These are phyloP conservation scores for Pantelozetes paolii DNA, from an alignment of 2,888 invertebrate genomes.

Conservation along the genomic window DNA sequence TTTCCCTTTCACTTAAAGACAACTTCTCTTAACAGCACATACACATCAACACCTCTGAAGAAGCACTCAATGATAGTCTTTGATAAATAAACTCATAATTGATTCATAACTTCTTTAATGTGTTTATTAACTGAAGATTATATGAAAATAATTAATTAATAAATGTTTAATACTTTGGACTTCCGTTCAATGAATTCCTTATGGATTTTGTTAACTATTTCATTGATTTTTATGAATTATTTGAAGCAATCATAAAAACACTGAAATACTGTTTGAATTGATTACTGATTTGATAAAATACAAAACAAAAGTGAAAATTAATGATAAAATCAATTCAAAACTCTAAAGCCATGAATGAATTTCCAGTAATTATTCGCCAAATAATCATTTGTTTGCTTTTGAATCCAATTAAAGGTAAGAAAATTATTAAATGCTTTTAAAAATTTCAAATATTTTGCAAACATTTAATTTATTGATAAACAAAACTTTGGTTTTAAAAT, in stretches of 20 bases:
- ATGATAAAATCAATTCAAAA: too few species aligned
- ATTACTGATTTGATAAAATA: too few species aligned
- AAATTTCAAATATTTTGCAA: background rate
- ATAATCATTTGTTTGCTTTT: background rate
- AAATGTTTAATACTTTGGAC: background rate
- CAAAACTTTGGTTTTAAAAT: background rate
- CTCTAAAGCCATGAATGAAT: constrained; percentile 27
- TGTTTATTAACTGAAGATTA: background rate
- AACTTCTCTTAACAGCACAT: background rate
- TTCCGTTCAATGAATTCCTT: background rate
- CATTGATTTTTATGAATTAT: background rate
- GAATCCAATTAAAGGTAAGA: constrained; percentile 9
- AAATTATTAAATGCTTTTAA: background rate
- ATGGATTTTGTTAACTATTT: background rate
- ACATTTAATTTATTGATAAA: background rate
- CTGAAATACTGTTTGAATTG: too few species aligned
- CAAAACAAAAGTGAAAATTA: too few species aligned
- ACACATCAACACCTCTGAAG: background rate
- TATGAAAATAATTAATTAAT: background rate
- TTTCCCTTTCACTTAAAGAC: background rate
- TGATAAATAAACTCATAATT: background rate
- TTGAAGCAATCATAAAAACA: too few species aligned
- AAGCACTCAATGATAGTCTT: background rate
- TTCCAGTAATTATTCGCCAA: background rate
- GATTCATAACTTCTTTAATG: background rate